These are phyloP conservation scores for Sebastes vulpes DNA, from an alignment of 2,797 vertebrate species.

Conservation along the genomic window DNA sequence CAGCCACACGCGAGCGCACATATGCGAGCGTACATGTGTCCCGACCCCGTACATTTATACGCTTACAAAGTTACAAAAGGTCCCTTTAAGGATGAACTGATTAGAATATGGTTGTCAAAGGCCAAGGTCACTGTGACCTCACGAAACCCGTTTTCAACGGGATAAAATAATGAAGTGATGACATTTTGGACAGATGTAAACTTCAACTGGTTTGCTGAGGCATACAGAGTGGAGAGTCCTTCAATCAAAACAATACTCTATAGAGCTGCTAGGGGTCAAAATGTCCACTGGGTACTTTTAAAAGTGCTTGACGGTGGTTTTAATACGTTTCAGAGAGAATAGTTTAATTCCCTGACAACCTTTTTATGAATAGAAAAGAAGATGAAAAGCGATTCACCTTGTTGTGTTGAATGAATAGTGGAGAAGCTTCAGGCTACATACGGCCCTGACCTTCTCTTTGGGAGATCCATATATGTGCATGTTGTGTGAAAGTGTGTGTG, in stretches of 20 bases:
- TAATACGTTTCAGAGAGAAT: neutral
- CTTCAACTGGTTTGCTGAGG: too few relatives aligned
- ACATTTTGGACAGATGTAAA: too few relatives aligned
- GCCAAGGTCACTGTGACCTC: too few relatives aligned
- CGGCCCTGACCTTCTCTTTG: constrained; percentile 52
- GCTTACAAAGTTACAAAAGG: too few relatives aligned
- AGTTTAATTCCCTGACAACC: neutral
- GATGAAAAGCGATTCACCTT: neutral
- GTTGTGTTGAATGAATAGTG: constrained; percentile 2
- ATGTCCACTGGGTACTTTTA: neutral
- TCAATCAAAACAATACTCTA: neutral
- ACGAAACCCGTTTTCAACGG: too few relatives aligned
- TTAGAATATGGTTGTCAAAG: too few relatives aligned
- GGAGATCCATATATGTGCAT: constrained; percentile 16
- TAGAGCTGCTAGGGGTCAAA: neutral
- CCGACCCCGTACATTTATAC: too few relatives aligned
- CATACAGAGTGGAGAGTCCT: neutral
- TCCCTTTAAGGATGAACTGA: too few relatives aligned
- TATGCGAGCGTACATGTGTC: too few relatives aligned
- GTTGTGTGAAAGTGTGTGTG: constrained; percentile 26
- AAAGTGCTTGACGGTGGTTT: neutral
- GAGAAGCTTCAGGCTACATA: constrained; percentile 11
- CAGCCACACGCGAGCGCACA: too few relatives aligned
- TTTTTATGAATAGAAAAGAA: neutral
- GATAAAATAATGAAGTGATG: too few relatives aligned